Evolutionary conservation across 2,888 invertebrate species (phyloP).

Genomic region (Drosophila phalerata): DNA sequence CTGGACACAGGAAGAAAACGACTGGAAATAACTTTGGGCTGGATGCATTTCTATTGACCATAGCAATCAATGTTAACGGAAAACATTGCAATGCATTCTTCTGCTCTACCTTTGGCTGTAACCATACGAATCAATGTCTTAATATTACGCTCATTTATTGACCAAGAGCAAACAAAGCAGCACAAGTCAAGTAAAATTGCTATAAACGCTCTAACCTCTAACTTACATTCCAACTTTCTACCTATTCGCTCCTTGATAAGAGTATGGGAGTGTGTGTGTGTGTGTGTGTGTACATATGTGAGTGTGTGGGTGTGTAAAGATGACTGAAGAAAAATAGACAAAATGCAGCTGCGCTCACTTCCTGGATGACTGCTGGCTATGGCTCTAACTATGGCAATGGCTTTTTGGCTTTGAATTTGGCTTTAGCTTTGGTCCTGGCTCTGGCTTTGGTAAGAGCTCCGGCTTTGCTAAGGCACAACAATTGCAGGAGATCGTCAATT

Average conservation of each 20-base stretch:
- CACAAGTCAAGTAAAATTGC: constrained; percentile 74
- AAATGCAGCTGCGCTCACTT: constrained; percentile 64
- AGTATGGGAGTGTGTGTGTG: neutral
- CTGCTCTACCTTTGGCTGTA: constrained; percentile 30
- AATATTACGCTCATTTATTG: constrained; percentile 78
- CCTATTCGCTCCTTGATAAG: neutral
- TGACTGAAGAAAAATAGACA: constrained; percentile 59
- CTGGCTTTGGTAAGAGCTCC: constrained; percentile 9
- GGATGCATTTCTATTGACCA: constrained; percentile 45
- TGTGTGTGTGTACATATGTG: neutral
- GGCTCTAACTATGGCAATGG: constrained; percentile 19
- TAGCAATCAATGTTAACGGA: constrained; percentile 46
- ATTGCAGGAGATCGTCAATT: constrained; percentile 79
- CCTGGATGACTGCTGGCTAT: constrained; percentile 60
- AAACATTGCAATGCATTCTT: constrained; percentile 47
- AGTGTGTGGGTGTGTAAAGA: constrained; percentile 32
- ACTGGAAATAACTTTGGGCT: constrained; percentile 21
- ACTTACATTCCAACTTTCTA: neutral
- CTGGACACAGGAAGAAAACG: constrained; percentile 1
- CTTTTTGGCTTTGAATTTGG: constrained; percentile 35
- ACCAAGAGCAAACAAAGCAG: constrained; percentile 68
- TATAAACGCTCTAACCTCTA: constrained; percentile 62
- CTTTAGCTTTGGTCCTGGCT: constrained; percentile 2
- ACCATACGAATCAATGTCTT: constrained; percentile 70
- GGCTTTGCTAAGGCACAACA: constrained; percentile 51